phyloP scores from a whole-genome alignment of 2,797 vertebrate genomes.

The Numenius phaeopus region DNA sequence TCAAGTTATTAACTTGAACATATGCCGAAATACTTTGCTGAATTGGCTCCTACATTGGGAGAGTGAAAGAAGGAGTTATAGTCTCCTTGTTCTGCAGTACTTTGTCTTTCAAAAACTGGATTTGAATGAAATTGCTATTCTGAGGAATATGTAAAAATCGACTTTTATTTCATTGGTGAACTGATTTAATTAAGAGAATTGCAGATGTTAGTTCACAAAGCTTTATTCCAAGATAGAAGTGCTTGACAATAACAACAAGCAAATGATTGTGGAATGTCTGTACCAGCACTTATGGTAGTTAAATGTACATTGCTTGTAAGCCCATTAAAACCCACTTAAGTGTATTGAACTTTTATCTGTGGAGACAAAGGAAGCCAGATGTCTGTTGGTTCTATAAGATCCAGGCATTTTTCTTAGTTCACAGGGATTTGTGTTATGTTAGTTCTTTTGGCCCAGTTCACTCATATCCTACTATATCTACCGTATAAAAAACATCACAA shows the following conservation, averaged over 20 bases:
- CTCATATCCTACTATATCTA: not conserved
- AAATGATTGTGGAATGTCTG: not conserved
- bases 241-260: not conserved
- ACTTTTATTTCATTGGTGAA: not conserved
- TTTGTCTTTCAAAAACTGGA: not conserved
- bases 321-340: not conserved
- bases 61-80: not conserved
- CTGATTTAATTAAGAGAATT: not conserved
- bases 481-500: not conserved
- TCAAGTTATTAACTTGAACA: not conserved
- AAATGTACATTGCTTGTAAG: not conserved
- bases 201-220: not conserved
- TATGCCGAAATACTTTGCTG: not conserved
- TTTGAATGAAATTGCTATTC: not conserved
- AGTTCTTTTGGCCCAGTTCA: not conserved
- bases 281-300: not conserved
- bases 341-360: not conserved
- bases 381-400: not conserved
- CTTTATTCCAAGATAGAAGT: not conserved
- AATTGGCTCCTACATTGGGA: not conserved
- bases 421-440: not conserved
- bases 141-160: not conserved
- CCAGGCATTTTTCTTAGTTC: not conserved
- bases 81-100: not conserved
- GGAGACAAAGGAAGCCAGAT: not conserved